Conservation (phyloP, 1,140 invertebrate genomes). For the Drosophila lacteicornis region DNA sequence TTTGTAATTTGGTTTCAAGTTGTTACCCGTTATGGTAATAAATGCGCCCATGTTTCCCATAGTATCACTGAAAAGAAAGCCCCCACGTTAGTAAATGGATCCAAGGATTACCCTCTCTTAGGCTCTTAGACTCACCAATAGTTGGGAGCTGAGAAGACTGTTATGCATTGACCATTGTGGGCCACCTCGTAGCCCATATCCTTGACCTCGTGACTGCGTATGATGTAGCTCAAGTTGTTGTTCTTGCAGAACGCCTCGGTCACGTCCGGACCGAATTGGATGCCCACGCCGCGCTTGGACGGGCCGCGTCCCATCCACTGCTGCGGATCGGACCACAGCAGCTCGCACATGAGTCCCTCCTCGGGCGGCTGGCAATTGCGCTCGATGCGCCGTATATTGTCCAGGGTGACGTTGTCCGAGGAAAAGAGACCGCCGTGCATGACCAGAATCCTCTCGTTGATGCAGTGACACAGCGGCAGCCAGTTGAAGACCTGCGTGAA, state of each 20-base stretch:
- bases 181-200: slow-evolving; percentile 97
- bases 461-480: slow-evolving; percentile 97
- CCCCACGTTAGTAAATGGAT: neutral
- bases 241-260: slow-evolving; percentile 93
- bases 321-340: slow-evolving; percentile 99
- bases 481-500: slow-evolving; percentile 99
- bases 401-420: slow-evolving; percentile 94
- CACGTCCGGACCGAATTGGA: slow-evolving; percentile 99
- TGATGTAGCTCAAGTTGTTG: slow-evolving; percentile 96
- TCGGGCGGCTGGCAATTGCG: slow-evolving; percentile 98
- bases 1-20: slow-evolving; percentile 95
- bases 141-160: slow-evolving; percentile 99
- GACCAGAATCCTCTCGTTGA: slow-evolving; percentile 96
- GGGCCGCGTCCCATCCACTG: slow-evolving; percentile 93
- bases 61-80: slow-evolving; percentile 92
- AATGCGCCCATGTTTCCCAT: slow-evolving; percentile 99
- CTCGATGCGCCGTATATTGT: slow-evolving; percentile 95
- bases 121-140: slow-evolving; percentile 92
- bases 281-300: slow-evolving; percentile 98
- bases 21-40: slow-evolving; percentile 96
- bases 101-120: neutral
- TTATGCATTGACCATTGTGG: slow-evolving; percentile 97
- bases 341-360: slow-evolving; percentile 98
- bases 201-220: slow-evolving; percentile 99
- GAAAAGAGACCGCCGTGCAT: slow-evolving; percentile 98